phyloP scores from a whole-genome alignment of 2,113 vertebrate species.

The Oreochromis niloticus region DNA sequence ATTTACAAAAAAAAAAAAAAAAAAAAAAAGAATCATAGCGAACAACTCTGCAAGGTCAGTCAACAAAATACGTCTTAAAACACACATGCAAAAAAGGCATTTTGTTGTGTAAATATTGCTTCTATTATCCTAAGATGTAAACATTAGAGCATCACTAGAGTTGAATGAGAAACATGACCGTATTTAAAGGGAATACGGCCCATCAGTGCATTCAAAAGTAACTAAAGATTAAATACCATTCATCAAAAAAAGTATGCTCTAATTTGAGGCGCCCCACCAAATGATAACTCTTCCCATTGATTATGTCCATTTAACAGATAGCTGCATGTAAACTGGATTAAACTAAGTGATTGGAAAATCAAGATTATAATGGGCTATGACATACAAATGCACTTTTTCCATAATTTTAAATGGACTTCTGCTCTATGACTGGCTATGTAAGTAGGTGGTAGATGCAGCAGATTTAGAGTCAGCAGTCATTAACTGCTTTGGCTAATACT shows the following conservation, averaged over 20 bases:
- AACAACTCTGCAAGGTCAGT: background rate
- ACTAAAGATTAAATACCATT: background rate
- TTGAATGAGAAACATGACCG: background rate
- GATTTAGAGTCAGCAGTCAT: background rate
- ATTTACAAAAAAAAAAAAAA: background rate
- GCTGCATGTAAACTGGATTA: background rate
- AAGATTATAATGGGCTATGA: background rate
- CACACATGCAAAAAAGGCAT: slow-evolving; percentile 34
- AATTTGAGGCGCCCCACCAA: background rate
- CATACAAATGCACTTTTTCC: background rate
- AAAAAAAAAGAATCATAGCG: background rate
- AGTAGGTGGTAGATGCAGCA: background rate
- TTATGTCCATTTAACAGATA: background rate
- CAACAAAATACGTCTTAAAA: background rate
- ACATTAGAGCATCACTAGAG: slow-evolving; percentile 13
- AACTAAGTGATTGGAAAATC: background rate
- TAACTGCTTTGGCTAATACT: background rate
- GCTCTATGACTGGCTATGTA: background rate
- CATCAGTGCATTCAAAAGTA: slow-evolving; percentile 41
- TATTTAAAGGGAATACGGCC: slow-evolving; percentile 48
- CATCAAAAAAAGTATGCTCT: background rate
- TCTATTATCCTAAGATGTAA: slow-evolving; percentile 34
- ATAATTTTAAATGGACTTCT: background rate
- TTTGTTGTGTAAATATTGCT: slow-evolving; percentile 44
- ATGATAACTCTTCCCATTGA: background rate